phyloP scores from a whole-genome alignment of 2,888 invertebrate genomes.

The Rhabditophanes sp. region DNA sequence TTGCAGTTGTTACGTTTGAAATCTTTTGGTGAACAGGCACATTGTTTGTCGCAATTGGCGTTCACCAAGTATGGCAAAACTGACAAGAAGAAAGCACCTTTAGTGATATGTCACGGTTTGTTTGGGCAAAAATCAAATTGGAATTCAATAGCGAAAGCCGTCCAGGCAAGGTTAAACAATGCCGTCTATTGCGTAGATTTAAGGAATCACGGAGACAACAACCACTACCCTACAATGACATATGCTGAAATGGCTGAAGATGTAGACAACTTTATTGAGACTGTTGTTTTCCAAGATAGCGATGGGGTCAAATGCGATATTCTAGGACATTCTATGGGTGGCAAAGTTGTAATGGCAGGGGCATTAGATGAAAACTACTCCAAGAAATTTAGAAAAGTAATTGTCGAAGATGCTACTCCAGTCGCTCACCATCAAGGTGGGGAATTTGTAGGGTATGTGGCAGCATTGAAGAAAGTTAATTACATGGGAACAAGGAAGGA shows the following conservation, averaged over 20 bases:
- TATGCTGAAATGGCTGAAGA: slow-evolving; percentile 64
- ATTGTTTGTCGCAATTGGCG: too few species aligned
- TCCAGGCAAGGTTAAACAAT: slow-evolving; percentile 45
- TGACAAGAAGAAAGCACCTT: too few species aligned
- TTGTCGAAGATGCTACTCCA: slow-evolving; percentile 33
- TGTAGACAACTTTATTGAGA: slow-evolving; percentile 49
- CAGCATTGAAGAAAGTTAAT: slow-evolving; percentile 19
- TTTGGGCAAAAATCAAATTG: slow-evolving; percentile 75
- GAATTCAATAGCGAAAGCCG: slow-evolving; percentile 60
- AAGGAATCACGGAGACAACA: slow-evolving; percentile 73
- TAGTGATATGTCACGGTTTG: slow-evolving; percentile 70
- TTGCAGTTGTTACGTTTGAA: too few species aligned
- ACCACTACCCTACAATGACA: slow-evolving; percentile 53
- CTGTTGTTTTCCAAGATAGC: slow-evolving; percentile 13
- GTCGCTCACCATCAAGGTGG: slow-evolving; percentile 6
- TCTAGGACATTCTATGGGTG: slow-evolving; percentile 38
- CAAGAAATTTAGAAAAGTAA: slow-evolving; percentile 12
- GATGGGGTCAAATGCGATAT: slow-evolving; percentile 11
- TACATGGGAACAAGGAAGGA: slow-evolving; percentile 14
- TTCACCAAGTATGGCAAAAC: too few species aligned
- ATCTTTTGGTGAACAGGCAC: too few species aligned
- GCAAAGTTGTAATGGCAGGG: slow-evolving; percentile 28
- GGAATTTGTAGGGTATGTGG: slow-evolving; percentile 18
- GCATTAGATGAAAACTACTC: slow-evolving; percentile 14
- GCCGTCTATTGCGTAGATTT: slow-evolving; percentile 65